A percentile compares a stretch with the other conserved stretches of the same genome.
These are phyloP conservation scores for Tricholauxania praeusta DNA, from an alignment of 2,888 invertebrate genomes.

Conservation along the genomic window DNA sequence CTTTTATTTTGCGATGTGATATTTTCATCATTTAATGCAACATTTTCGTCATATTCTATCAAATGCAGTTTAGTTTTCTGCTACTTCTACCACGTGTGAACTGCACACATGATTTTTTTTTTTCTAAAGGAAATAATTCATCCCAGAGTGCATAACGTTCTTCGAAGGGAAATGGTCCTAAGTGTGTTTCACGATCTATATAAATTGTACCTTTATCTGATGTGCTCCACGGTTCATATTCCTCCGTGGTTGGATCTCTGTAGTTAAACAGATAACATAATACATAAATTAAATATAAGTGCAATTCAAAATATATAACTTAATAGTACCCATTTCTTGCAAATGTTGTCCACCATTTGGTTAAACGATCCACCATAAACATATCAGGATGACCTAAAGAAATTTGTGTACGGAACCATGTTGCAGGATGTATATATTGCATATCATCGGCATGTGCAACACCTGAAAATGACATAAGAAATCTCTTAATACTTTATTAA, in stretches of 20 bases:
- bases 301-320: slow-evolving; percentile 33
- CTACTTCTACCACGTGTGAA: too few species aligned
- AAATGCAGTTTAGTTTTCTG: too few species aligned
- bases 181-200: slow-evolving; percentile 45
- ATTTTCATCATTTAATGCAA: too few species aligned
- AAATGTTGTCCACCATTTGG: slow-evolving; percentile 66
- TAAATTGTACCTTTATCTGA: slow-evolving; percentile 43
- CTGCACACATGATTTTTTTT: too few species aligned
- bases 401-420: slow-evolving; percentile 57
- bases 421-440: slow-evolving; percentile 56
- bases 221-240: slow-evolving; percentile 50
- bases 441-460: slow-evolving; percentile 59
- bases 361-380: slow-evolving; percentile 65
- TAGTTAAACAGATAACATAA: background rate
- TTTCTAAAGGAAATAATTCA: background rate
- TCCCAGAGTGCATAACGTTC: slow-evolving; percentile 57
- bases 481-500: too few species aligned
- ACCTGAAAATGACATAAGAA: slow-evolving; percentile 36
- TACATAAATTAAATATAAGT: slow-evolving; percentile 34
- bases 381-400: slow-evolving; percentile 60
- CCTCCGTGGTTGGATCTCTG: background rate
- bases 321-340: slow-evolving; percentile 57
- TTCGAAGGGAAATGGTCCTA: slow-evolving; percentile 46
- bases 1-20: too few species aligned
- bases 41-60: too few species aligned